Conservation (phyloP, 1,140 invertebrate species). For the Ceratosolen fusciceps region DNA sequence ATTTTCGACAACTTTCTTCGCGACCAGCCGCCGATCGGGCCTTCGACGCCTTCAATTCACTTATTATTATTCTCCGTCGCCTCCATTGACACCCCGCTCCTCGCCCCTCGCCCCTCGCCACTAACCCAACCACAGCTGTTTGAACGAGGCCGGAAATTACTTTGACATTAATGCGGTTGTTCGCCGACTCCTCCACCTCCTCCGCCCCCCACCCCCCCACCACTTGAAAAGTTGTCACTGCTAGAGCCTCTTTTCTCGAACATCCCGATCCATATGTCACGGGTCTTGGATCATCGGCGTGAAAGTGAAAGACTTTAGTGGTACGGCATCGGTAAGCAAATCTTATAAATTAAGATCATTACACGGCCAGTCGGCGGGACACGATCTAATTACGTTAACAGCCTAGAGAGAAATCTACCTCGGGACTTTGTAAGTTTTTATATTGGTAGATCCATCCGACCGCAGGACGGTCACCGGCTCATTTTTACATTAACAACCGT, state of each 20-base stretch:
- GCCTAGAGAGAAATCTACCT: neutral
- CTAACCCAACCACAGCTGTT: no score
- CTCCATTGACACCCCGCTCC: no score
- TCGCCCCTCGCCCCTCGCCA: no score
- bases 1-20: neutral
- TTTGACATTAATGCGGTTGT: no score
- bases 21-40: neutral
- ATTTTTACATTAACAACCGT: no score
- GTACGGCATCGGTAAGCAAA: neutral
- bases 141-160: no score
- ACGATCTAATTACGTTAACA: slow-evolving; percentile 4
- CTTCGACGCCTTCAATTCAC: neutral
- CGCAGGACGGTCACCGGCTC: neutral
- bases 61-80: neutral
- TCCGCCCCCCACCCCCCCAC: no score
- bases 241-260: neutral
- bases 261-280: neutral
- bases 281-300: neutral
- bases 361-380: neutral
- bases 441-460: neutral
- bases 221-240: slow-evolving; percentile 12
- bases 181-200: no score
- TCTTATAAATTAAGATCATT: slow-evolving; percentile 6
- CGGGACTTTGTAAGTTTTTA: neutral
- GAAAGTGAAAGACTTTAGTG: slow-evolving; percentile 7